phyloP scores from a whole-genome alignment of 2,797 vertebrate species.

The Pangasius macronema region DNA sequence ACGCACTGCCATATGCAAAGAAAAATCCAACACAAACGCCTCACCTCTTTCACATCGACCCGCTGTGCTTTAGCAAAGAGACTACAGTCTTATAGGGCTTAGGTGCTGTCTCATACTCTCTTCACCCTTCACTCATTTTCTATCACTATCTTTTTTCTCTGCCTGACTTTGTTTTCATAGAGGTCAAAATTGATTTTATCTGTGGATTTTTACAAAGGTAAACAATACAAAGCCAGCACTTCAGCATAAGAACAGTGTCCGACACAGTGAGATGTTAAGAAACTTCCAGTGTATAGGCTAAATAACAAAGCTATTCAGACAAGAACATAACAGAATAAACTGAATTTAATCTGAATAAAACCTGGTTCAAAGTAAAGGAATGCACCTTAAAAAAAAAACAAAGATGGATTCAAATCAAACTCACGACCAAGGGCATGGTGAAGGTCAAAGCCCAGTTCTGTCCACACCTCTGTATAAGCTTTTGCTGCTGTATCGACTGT shows the following conservation, averaged over 20 bases:
- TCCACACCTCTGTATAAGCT: conserved; percentile 74
- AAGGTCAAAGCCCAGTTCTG: conserved; percentile 74
- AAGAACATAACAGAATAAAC: conserved; percentile 3
- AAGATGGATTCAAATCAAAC: conserved; percentile 15
- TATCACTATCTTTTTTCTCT: conserved; percentile 29
- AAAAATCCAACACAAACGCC: conserved; percentile 47
- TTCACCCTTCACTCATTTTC: conserved; percentile 25
- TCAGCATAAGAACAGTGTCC: conserved; percentile 19
- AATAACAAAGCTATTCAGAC: not conserved
- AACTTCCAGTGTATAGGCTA: not conserved
- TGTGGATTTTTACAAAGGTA: conserved; percentile 37
- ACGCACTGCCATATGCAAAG: conserved; percentile 62
- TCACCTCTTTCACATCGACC: conserved; percentile 60
- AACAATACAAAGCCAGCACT: conserved; percentile 49
- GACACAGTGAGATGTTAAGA: not conserved
- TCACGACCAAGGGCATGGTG: conserved; percentile 70
- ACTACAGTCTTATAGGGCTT: conserved; percentile 19
- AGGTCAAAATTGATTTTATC: conserved; percentile 50
- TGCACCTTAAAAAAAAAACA: conserved; percentile 5
- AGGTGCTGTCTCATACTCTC: conserved; percentile 5
- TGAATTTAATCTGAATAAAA: conserved; percentile 12
- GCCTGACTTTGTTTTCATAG: conserved; percentile 46
- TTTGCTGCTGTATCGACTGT: conserved; percentile 66
- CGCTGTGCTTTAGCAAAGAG: not conserved
- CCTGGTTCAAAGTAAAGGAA: conserved; percentile 8